phyloP scores from a whole-genome alignment of 2,113 vertebrate genomes.

The Nibea albiflora region DNA sequence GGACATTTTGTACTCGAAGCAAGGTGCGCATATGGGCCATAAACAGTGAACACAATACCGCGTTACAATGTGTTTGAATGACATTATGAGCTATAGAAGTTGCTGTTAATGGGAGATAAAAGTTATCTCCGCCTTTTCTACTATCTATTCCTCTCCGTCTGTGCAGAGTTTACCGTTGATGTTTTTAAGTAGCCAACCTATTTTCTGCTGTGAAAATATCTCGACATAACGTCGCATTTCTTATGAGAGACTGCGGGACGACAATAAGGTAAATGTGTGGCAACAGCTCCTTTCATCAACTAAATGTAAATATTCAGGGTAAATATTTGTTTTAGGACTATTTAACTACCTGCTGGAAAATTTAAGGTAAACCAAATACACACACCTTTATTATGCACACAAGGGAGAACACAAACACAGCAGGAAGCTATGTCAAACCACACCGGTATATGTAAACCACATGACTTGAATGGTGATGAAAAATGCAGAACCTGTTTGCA shows the following conservation, averaged over 20 bases:
- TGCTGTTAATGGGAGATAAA: neutral
- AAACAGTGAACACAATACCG: neutral
- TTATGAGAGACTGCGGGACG: neutral
- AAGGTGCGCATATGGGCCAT: neutral
- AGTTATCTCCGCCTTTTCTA: neutral
- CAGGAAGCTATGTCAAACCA: neutral
- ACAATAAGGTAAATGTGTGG: neutral
- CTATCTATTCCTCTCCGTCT: neutral
- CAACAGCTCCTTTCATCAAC: neutral
- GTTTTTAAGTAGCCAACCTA: slow-evolving; percentile 11
- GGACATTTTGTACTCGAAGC: neutral
- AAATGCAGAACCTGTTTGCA: slow-evolving; percentile 34
- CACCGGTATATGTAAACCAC: neutral
- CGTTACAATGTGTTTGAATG: neutral
- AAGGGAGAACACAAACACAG: neutral
- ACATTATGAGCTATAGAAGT: neutral
- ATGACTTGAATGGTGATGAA: neutral
- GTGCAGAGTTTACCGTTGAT: neutral
- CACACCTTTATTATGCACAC: neutral
- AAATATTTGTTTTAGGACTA: too few species aligned
- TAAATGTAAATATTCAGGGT: neutral
- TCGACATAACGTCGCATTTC: neutral
- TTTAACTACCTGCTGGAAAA: neutral
- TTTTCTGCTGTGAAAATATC: slow-evolving; percentile 21
- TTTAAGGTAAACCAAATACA: neutral